phyloP scores from a whole-genome alignment of 2,113 vertebrate species.

The Equus quagga region DNA sequence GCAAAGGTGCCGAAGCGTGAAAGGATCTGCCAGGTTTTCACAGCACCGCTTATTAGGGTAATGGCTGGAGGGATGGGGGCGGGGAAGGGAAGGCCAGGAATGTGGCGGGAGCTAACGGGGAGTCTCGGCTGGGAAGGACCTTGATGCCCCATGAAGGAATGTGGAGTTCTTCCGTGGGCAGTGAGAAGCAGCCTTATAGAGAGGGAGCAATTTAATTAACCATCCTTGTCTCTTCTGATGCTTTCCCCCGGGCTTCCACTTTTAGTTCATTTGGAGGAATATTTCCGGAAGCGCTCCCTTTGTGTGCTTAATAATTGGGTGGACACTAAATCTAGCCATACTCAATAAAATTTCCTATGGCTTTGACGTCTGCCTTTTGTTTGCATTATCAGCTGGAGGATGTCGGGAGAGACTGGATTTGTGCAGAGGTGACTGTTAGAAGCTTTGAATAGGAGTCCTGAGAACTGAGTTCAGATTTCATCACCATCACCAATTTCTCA shows the following conservation, averaged over 20 bases:
- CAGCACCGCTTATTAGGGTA: fast-evolving
- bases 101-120: neutral
- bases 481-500: neutral
- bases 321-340: neutral
- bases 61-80: neutral
- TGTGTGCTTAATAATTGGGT: neutral
- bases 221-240: neutral
- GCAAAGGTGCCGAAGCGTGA: neutral
- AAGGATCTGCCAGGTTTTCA: neutral
- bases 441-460: neutral
- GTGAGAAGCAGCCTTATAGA: too few species aligned
- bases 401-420: neutral
- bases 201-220: neutral
- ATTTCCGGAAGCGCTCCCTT: neutral
- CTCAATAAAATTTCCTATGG: neutral
- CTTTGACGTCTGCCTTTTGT: neutral
- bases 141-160: neutral
- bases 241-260: neutral
- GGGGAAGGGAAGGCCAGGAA: neutral
- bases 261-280: neutral
- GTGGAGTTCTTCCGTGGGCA: too few species aligned
- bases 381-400: neutral
- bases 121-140: neutral
- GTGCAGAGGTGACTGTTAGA: neutral
- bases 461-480: neutral